These are phyloP conservation scores for Andinoacara biseriatus DNA, from an alignment of 2,113 vertebrate genomes.

Conservation along the genomic window DNA sequence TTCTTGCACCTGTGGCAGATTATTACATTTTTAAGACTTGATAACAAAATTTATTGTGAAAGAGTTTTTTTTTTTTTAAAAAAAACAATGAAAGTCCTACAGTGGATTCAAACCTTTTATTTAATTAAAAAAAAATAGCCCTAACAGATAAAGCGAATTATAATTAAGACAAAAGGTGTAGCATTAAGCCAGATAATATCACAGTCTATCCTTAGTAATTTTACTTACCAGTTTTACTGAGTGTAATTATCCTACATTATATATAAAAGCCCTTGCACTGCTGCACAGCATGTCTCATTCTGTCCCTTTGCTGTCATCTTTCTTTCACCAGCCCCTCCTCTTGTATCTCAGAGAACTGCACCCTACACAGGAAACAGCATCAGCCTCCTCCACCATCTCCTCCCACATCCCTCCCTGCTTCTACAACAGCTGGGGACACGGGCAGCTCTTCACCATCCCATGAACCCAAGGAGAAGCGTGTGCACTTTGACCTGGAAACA, in stretches of 20 bases:
- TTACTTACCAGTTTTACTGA: neutral
- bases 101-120: neutral
- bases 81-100: neutral
- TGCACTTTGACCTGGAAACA: slow-evolving; percentile 84
- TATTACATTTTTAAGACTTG: neutral
- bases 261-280: neutral
- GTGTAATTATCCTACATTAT: neutral
- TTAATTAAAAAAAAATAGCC: neutral
- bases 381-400: slow-evolving; percentile 71
- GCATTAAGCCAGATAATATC: neutral
- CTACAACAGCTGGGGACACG: slow-evolving; percentile 55
- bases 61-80: neutral
- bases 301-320: slow-evolving; percentile 34
- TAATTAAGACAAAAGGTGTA: neutral
- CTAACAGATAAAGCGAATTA: neutral
- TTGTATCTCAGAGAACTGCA: slow-evolving; percentile 83
- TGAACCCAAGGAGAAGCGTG: slow-evolving; percentile 75
- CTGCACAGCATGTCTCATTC: slow-evolving; percentile 31
- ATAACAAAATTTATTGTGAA: neutral
- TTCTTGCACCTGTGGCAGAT: neutral
- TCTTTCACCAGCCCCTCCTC: slow-evolving; percentile 72
- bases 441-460: slow-evolving; percentile 52
- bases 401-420: slow-evolving; percentile 44
- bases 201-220: neutral
- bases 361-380: slow-evolving; percentile 78